Evolutionary conservation across 2,888 invertebrate genomes (phyloP).

Genomic region (Panzeria rudis): DNA sequence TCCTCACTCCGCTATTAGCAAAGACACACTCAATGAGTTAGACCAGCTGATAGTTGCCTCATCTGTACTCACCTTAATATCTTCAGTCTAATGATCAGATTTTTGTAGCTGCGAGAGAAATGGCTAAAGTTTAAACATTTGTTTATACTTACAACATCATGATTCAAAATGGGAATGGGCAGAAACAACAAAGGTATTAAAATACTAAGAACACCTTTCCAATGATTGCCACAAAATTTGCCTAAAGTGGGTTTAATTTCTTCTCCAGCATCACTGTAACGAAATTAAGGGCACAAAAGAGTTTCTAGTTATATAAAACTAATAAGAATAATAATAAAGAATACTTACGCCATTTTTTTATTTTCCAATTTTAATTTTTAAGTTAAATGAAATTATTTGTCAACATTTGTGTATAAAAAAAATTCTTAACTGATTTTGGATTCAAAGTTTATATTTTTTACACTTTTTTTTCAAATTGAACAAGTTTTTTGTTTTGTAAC

Average conservation of each 20-base stretch:
- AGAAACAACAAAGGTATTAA: conserved; percentile 87
- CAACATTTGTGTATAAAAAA: background rate
- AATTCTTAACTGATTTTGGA: background rate
- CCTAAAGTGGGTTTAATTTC: conserved; percentile 47
- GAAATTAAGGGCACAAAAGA: background rate
- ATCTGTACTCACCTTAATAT: no score
- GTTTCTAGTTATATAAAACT: background rate
- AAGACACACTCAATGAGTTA: no score
- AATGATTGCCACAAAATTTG: conserved; percentile 86
- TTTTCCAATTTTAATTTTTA: conserved; percentile 9
- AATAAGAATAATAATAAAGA: background rate
- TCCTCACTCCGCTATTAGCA: no score
- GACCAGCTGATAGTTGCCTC: no score
- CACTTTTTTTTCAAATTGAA: background rate
- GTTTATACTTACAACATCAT: conserved; percentile 54
- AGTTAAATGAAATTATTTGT: conserved; percentile 24
- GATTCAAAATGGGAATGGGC: conserved; percentile 81
- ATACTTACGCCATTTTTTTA: conserved; percentile 59
- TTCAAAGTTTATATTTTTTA: conserved; percentile 9
- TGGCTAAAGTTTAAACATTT: background rate
- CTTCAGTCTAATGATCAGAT: background rate
- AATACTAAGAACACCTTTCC: conserved; percentile 88
- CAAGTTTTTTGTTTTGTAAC: background rate
- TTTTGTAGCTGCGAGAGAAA: background rate
- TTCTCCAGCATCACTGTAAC: conserved; percentile 37